Evolutionary conservation across 1,140 invertebrate species (phyloP), one percentile per base, ranked within the genome.

Genomic region (Sminthurides bifidus): DNA sequence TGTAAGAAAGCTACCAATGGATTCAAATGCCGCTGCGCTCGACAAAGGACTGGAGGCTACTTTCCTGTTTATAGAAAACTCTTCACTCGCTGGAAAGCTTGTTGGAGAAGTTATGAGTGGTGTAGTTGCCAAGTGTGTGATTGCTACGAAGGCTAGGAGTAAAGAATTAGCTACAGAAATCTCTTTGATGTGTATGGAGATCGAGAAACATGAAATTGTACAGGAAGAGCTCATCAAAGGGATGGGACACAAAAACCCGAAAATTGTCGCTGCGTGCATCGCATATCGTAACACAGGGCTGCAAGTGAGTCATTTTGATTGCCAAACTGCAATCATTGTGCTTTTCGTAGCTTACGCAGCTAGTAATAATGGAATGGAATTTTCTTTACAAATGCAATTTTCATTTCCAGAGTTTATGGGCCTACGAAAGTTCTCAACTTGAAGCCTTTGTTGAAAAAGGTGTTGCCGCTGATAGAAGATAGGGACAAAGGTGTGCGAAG

Each of bases 1-100:
- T n/a, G 79, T 97, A 31, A 95, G 95, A 68, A 96, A 96, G 71
- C 91, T 97, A 79, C 90, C 96, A 0, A 75, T 80, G 5, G 94
- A 98, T 69, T 91, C 83, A 56, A 96, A 97, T 84, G 92, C 84
- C 33, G 80, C 87, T 26, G 92, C 92, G 1, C 92, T 95, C 72
- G 93, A 97, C 70, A 97, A 93, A 76, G 94, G 88, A 26, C 70
- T 98, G 58, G 91, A 95, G 69, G 90, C 91, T 15, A 82, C 87
- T 1, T 69, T 94, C 23, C 83, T 84, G 17, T 97, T 83, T 75
- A 79, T 94, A 0, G 87, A 94, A 71, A 94, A 93, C 74, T 87
- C 87, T 65, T 80, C 79, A 3, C 71, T 79, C 63, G 87, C 88
- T 60, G 84, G 84, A 66, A 92, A 89, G 71, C 88, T 86, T 35